Percentiles rank a stretch among this genome's conserved stretches.
These are phyloP conservation scores for Ypsolopha scabrella DNA, from an alignment of 2,888 invertebrate species.

Conservation along the genomic window DNA sequence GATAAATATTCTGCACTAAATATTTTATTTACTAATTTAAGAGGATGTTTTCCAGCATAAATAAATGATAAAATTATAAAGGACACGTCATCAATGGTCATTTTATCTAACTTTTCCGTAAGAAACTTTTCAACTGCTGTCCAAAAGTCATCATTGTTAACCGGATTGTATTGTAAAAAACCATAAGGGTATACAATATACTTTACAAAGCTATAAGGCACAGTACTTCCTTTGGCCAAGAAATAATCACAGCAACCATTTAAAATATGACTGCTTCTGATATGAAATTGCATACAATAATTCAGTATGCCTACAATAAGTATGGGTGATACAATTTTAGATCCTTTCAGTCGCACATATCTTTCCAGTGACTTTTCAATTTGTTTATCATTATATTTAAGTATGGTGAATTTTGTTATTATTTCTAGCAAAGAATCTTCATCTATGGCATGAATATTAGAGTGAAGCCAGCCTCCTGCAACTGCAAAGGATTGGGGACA, in stretches of 20 bases:
- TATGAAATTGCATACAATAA: slow-evolving; percentile 71
- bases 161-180: slow-evolving; percentile 67
- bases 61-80: slow-evolving; percentile 74
- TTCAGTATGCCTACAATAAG: slow-evolving; percentile 73
- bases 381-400: slow-evolving; percentile 67
- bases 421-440: slow-evolving; percentile 69
- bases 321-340: slow-evolving; percentile 55
- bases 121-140: slow-evolving; percentile 60
- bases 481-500: slow-evolving; percentile 49
- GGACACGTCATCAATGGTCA: slow-evolving; percentile 67
- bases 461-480: slow-evolving; percentile 67
- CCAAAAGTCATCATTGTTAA: slow-evolving; percentile 68
- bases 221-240: slow-evolving; percentile 41
- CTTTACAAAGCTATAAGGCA: slow-evolving; percentile 67
- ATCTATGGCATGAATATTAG: slow-evolving; percentile 71
- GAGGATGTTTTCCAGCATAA: slow-evolving; percentile 72
- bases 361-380: slow-evolving; percentile 72
- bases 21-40: slow-evolving; percentile 69
- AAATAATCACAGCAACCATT: slow-evolving; percentile 71
- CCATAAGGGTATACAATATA: slow-evolving; percentile 73
- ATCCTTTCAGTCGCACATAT: slow-evolving; percentile 68
- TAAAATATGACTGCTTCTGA: slow-evolving; percentile 68
- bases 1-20: slow-evolving; percentile 73
- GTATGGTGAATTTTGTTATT: slow-evolving; percentile 61
- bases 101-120: slow-evolving; percentile 66